phyloP scores from a whole-genome alignment of 2,888 invertebrate genomes.

The Netelia virgata region DNA sequence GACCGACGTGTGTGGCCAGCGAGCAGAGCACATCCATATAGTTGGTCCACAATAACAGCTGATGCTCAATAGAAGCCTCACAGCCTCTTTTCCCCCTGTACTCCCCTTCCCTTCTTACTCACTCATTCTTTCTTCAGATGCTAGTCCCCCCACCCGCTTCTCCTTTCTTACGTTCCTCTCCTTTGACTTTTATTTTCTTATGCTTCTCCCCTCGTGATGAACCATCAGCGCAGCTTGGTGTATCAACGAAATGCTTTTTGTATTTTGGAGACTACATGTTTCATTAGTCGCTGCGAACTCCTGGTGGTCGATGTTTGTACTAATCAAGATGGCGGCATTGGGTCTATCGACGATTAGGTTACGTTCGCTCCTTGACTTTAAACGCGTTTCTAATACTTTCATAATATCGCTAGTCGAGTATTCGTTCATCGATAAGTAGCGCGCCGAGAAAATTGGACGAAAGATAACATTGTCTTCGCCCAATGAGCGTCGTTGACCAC shows the following conservation, averaged over 20 bases:
- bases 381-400: too few species aligned
- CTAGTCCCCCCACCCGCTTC: conserved; percentile 11
- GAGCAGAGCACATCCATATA: conserved; percentile 72
- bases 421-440: too few species aligned
- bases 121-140: conserved; percentile 34
- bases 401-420: too few species aligned
- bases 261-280: neutral
- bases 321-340: neutral
- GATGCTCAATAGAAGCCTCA: conserved; percentile 74
- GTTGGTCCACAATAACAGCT: conserved; percentile 76
- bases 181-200: conserved; percentile 44
- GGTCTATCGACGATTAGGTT: neutral
- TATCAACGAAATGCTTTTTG: conserved; percentile 10
- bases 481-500: too few species aligned
- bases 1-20: conserved; percentile 76
- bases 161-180: conserved; percentile 39
- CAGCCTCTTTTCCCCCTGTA: conserved; percentile 57
- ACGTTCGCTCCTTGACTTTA: too few species aligned
- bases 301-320: neutral
- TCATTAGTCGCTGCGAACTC: neutral
- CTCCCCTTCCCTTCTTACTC: conserved; percentile 23
- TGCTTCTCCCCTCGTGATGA: conserved; percentile 32
- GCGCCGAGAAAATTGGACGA: too few species aligned
- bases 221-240: conserved; percentile 19
- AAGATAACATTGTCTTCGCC: too few species aligned